Conservation (phyloP, 2,797 vertebrate species). For the Pseudopleuronectes americanus region DNA sequence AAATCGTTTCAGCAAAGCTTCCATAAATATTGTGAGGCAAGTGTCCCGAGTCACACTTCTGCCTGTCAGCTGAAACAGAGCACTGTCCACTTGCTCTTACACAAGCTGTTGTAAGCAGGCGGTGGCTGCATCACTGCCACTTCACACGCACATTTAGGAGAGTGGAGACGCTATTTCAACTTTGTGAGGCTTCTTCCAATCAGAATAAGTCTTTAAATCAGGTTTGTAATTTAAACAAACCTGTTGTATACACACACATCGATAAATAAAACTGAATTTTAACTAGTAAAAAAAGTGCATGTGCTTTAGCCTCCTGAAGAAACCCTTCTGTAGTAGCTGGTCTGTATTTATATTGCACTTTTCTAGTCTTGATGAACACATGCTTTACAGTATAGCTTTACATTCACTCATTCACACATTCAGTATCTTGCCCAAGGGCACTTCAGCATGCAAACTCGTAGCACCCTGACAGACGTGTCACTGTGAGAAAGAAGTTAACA, state of each 20-base stretch:
- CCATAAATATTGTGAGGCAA: slow-evolving; percentile 63
- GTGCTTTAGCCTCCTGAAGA: slow-evolving; percentile 10
- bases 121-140: background rate
- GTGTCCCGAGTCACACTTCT: slow-evolving; percentile 50
- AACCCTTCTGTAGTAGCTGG: no score
- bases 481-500: slow-evolving; percentile 8
- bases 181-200: slow-evolving; percentile 2
- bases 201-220: no score
- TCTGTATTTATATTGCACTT: no score
- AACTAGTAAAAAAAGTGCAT: slow-evolving; percentile 11
- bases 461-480: no score
- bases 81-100: slow-evolving; percentile 32
- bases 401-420: no score
- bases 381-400: no score
- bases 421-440: no score
- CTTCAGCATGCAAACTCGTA: no score
- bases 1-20: slow-evolving; percentile 71
- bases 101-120: slow-evolving; percentile 41
- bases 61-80: slow-evolving; percentile 41
- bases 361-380: no score
- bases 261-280: slow-evolving; percentile 19
- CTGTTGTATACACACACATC: background rate
- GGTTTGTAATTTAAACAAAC: slow-evolving; percentile 7
- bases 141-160: slow-evolving; percentile 19
- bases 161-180: slow-evolving; percentile 1